These are phyloP conservation scores for Rhegmatorhina hoffmannsi DNA, from an alignment of 2,113 vertebrate genomes.

Conservation along the genomic window DNA sequence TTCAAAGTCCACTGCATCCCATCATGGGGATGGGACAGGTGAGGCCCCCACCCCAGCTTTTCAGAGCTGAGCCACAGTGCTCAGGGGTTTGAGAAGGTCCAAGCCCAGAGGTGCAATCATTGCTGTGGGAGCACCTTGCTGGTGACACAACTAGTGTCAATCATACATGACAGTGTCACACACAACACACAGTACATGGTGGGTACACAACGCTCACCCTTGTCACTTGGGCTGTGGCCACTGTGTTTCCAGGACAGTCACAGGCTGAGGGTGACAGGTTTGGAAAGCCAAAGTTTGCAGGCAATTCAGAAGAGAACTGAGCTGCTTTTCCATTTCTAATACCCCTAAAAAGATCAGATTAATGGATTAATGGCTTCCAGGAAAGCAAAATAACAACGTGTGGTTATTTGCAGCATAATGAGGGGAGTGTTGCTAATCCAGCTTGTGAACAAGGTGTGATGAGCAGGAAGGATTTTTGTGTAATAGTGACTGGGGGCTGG, in stretches of 20 bases:
- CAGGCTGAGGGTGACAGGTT: not conserved
- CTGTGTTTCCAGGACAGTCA: not conserved
- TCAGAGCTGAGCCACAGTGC: not conserved
- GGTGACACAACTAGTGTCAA: not conserved
- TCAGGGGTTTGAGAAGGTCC: fast-evolving
- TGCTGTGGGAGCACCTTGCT: not conserved
- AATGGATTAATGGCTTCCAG: constrained; percentile 30
- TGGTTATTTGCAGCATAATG: not conserved
- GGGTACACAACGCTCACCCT: fast-evolving
- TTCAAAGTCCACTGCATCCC: not conserved
- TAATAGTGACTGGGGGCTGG: not conserved
- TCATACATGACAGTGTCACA: not conserved
- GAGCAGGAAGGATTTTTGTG: not conserved
- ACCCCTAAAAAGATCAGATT: constrained; percentile 9
- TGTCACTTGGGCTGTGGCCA: not conserved
- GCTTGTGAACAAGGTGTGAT: not conserved
- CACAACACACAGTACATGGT: fast-evolving
- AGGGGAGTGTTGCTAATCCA: constrained; percentile 8
- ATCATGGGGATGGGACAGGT: not conserved
- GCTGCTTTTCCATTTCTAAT: constrained; percentile 25
- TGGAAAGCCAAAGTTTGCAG: not conserved
- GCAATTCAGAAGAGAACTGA: not conserved
- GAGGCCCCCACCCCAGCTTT: not conserved
- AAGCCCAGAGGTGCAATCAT: fast-evolving
- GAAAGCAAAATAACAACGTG: not conserved